Evolutionary conservation across 2,888 invertebrate genomes (phyloP).

Genomic region (Phlogophora meticulosa): DNA sequence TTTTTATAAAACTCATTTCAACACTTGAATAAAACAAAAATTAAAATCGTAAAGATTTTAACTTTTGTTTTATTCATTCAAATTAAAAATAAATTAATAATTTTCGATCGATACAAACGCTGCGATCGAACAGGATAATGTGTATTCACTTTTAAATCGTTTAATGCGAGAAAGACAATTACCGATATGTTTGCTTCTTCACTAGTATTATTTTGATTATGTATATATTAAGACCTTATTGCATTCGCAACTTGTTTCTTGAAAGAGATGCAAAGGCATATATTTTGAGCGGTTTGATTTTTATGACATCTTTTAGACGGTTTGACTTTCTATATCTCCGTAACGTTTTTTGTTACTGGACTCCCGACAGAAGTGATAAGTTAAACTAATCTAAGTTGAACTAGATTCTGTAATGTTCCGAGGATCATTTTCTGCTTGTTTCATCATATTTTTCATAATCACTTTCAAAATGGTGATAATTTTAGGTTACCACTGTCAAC

Average conservation of each 20-base stretch:
- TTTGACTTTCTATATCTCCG: too few relatives aligned
- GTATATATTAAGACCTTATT: conserved; percentile 4
- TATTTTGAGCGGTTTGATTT: not conserved
- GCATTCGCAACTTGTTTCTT: conserved; percentile 1
- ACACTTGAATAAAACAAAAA: conserved; percentile 18
- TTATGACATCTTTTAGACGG: not conserved
- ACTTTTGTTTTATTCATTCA: conserved; percentile 13
- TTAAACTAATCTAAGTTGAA: too few relatives aligned
- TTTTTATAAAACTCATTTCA: conserved; percentile 13
- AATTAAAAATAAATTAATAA: conserved; percentile 22
- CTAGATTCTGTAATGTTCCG: too few relatives aligned
- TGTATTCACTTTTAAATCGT: conserved; percentile 32
- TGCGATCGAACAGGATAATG: conserved; percentile 21
- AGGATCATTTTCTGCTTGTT: too few relatives aligned
- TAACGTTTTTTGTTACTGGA: too few relatives aligned
- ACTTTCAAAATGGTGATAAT: too few relatives aligned
- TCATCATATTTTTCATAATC: too few relatives aligned
- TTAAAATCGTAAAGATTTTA: too few relatives aligned
- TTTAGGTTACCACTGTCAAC: too few relatives aligned
- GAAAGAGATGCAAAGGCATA: not conserved
- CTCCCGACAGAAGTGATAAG: too few relatives aligned
- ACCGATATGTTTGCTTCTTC: conserved; percentile 16
- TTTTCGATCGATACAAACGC: conserved; percentile 3
- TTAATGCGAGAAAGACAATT: conserved; percentile 25
- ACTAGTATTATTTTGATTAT: conserved; percentile 26